Evolutionary conservation across 1,140 invertebrate genomes (phyloP), one percentile per base, ranked within the genome.

Genomic region (Drosophila nigromelanica): DNA sequence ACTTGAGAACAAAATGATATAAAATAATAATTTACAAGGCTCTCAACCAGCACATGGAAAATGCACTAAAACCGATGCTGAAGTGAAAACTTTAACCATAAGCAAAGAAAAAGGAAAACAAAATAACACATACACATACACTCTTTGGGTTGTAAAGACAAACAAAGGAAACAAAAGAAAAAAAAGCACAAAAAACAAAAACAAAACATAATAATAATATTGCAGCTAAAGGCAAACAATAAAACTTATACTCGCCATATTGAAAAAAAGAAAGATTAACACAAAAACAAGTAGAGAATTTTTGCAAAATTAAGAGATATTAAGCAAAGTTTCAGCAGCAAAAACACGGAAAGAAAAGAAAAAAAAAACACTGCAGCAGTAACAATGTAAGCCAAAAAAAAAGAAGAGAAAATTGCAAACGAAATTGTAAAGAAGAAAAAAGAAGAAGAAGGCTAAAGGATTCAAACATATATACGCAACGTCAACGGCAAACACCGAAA

Each of bases 161-260:
- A 72, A 42, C 35, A 79, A 76, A 74, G 68, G 55, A 64, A 66
- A 37, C 58, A 54, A 54, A 69, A 69, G 50, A 51, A 15, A 33
- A 15, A n/a, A 64, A 67, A 45, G 37, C 64, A 66, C 61, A 64
- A 42, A 56, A 60, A 62, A 60, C 54, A 35, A 48, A 1, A 58
- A 39, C 27, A 30, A 30, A 62, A 56, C 24, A 63, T 14, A 47
- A 60, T 50, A 67, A 64, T 76, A 82, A 76, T 68, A 71, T 73
- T 85, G 73, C 80, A 69, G 58, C 54, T 56, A 72, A 58, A 54
- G 61, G 73, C 55, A 83, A 73, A 89, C 83, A 87, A 87, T 83
- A 87, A 87, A 89, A 72, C 85, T 73, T 80, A 89, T 83, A 89
- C 83, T 89, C 81, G 83, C 83, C 83, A 89, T 89, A 89, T 89